Evolutionary conservation across 2,888 invertebrate species (phyloP), one percentile per base, ranked within the genome.

Genomic region (Panopea generosa): DNA sequence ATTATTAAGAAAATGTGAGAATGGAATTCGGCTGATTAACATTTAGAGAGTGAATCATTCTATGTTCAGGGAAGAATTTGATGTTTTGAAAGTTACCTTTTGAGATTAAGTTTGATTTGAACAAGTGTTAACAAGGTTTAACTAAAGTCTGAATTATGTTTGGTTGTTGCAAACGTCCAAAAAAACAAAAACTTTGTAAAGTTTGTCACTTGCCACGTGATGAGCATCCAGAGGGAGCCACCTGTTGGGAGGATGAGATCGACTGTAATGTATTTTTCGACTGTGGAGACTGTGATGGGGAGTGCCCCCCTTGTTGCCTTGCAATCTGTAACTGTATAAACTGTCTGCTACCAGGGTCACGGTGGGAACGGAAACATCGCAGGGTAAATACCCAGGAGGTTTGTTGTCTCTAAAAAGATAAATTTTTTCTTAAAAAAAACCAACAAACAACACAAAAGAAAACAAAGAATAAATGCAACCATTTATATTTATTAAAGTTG

Each of bases 261-360:
- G 33, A 56, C 1, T 62, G 61, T 56, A 55, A 50, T 40, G 14
- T 70, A 27, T 70, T 61, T 56, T 24, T 55, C 29, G 73, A 73
- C 55, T 73, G 73, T 45, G 73, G 73, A n/a, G 73, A 73, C 47
- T 73, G 73, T 62, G 67, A 67, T 29, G 73, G 61, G 45, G 73
- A 73, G 16, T 73, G 66, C 62, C 73, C 73, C 16, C 73, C 67
- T n/a, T 73, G 73, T 33, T 73, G 73, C 43, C 53, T 73, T 2
- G 57, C 63, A 2, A 47, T 73, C 18, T 73, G 66, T 67, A 61
- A 55, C 56, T 66, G 73, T 66, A n/a, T 73, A 9, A 61, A 73
- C 43, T 60, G 67, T 49, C 26, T 66, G n/a, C 33, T 72, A 6
- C 72, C 65, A 4, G 59, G 65, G 7, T 22, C 24, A 11, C n/a